Evolutionary conservation across 2,113 vertebrate genomes (phyloP).

Genomic region (Planiliza haematocheilus): DNA sequence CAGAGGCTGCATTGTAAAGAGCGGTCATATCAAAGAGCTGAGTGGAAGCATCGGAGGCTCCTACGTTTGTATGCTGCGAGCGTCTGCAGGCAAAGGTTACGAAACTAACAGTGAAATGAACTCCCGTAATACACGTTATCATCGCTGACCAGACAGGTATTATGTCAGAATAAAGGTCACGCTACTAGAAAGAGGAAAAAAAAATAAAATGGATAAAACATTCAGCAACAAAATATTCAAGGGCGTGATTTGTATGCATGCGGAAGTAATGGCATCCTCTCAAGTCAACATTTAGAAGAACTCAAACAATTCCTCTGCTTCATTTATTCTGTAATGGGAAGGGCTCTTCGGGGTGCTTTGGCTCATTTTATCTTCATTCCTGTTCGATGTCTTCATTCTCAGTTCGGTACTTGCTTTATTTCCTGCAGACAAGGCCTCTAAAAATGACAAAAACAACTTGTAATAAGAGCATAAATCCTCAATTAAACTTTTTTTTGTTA

Average conservation of each 20-base stretch:
- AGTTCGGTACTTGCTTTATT: not conserved
- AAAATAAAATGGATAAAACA: not conserved
- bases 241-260: slow-evolving; percentile 20
- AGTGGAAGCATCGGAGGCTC: slow-evolving; percentile 36
- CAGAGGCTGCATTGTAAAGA: slow-evolving; percentile 34
- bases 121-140: slow-evolving; percentile 12
- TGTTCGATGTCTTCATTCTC: slow-evolving; percentile 34
- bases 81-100: slow-evolving; percentile 25
- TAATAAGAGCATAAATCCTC: not conserved
- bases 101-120: slow-evolving; percentile 13
- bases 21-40: slow-evolving; percentile 36
- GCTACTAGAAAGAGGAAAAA: not conserved
- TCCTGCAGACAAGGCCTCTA: not conserved
- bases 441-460: slow-evolving; percentile 9
- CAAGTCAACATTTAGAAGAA: slow-evolving; percentile 35
- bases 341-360: slow-evolving; percentile 12
- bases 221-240: not conserved
- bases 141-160: slow-evolving; percentile 1
- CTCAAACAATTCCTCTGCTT: slow-evolving; percentile 24
- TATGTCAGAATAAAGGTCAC: slow-evolving; percentile 5
- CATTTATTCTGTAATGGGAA: slow-evolving; percentile 29
- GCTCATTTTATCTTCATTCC: slow-evolving; percentile 32
- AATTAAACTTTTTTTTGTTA: not conserved
- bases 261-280: slow-evolving; percentile 12
- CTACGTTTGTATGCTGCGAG: slow-evolving; percentile 39